Percentiles rank a stretch among this genome's conserved stretches.
Conservation (phyloP, 1,140 invertebrate genomes). For the Nephila pilipes region DNA sequence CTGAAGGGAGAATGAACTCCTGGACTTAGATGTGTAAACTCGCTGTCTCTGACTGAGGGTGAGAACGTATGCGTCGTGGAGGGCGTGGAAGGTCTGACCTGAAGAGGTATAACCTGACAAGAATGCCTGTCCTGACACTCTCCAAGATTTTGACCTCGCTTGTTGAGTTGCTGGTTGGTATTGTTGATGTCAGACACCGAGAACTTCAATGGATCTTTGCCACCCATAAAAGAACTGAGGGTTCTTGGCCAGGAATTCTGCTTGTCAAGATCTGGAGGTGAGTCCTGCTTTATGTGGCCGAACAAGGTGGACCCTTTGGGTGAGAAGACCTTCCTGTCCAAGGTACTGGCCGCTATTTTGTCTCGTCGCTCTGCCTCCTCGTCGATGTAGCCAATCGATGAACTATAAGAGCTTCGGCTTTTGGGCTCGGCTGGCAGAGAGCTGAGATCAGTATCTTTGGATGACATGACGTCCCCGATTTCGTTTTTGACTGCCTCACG, state of each 20-base stretch:
- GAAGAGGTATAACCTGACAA: constrained; percentile 63
- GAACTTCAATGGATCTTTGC: constrained; percentile 53
- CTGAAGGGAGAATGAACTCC: constrained; percentile 55
- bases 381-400: constrained; percentile 70
- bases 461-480: background rate
- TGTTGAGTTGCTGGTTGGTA: background rate
- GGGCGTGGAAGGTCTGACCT: constrained; percentile 57
- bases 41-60: constrained; percentile 37
- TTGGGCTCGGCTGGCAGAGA: constrained; percentile 58
- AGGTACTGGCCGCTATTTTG: constrained; percentile 49
- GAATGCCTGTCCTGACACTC: constrained; percentile 59
- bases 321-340: constrained; percentile 62
- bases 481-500: constrained; percentile 50
- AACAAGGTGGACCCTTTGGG: constrained; percentile 53
- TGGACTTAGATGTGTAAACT: constrained; percentile 47
- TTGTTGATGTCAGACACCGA: constrained; percentile 37
- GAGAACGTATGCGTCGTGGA: constrained; percentile 23
- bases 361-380: constrained; percentile 48
- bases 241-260: constrained; percentile 73
- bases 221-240: constrained; percentile 66
- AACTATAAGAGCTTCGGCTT: constrained; percentile 51
- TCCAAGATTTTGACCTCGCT: constrained; percentile 10
- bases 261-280: constrained; percentile 67
- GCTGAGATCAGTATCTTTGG: constrained; percentile 53
- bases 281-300: constrained; percentile 62